Percentiles rank a stretch among this genome's conserved stretches.
Evolutionary conservation across 2,113 vertebrate species (phyloP).

Genomic region (Elgaria multicarinata): DNA sequence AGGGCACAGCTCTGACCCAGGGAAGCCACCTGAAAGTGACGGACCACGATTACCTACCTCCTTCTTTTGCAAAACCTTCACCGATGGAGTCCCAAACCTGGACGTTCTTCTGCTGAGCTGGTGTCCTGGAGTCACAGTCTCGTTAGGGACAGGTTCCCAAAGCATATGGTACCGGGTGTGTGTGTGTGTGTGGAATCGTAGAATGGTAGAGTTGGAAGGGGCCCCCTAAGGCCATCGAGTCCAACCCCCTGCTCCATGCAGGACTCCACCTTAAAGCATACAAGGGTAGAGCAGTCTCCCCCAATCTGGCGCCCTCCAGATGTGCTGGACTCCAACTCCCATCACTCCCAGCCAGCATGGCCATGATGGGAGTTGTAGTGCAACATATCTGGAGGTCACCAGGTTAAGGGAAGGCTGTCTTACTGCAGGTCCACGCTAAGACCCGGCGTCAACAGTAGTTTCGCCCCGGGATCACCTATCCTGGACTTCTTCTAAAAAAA

Average conservation of each 20-base stretch:
- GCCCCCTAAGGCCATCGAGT: no score
- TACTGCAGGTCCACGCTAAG: neutral
- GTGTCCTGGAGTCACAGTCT: rapidly evolving
- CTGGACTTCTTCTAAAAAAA: no score
- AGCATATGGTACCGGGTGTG: no score
- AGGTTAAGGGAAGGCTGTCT: neutral
- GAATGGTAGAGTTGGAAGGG: no score
- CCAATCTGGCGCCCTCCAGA: neutral
- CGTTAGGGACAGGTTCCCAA: neutral
- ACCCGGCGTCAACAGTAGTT: neutral
- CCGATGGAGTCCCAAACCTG: neutral
- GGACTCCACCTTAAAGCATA: no score
- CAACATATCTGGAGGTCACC: neutral
- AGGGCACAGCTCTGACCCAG: neutral
- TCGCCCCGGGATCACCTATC: neutral
- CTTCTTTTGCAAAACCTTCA: slow-evolving; percentile 30
- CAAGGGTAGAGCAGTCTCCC: neutral
- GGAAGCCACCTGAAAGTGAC: neutral
- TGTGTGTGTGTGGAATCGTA: no score
- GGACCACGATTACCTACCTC: slow-evolving; percentile 64
- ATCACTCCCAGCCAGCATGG: neutral
- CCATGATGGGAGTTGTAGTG: neutral
- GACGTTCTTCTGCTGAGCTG: neutral
- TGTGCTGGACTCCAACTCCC: no score
- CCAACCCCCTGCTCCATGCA: no score